phyloP scores from a whole-genome alignment of 2,797 vertebrate genomes.

The Betta splendens region DNA sequence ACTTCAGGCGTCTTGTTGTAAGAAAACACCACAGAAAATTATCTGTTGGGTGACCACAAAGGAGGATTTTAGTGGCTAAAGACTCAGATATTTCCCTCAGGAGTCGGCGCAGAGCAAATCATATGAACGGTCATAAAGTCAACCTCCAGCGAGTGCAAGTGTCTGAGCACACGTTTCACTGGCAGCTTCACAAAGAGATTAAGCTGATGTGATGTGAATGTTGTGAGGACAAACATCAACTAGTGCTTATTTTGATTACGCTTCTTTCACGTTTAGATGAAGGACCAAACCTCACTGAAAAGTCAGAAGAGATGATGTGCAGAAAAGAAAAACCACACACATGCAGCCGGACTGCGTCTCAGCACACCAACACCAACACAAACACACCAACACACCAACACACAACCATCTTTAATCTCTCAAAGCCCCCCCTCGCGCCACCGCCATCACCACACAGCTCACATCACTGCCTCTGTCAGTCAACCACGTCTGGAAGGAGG shows the following conservation, averaged over 20 bases:
- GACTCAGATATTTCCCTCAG: conserved; percentile 11
- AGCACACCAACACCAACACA: conserved; percentile 15
- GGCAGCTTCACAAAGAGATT: background rate
- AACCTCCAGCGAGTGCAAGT: background rate
- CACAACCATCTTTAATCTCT: conserved; percentile 41
- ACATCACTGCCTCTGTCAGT: conserved; percentile 53
- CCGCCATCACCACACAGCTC: conserved; percentile 56
- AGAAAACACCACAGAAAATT: conserved; percentile 5
- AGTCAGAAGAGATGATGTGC: too few species aligned
- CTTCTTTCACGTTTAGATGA: too few species aligned
- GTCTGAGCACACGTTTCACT: background rate
- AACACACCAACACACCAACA: conserved; percentile 17
- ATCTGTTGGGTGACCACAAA: background rate
- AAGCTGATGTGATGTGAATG: background rate
- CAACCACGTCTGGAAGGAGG: conserved; percentile 42
- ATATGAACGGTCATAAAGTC: background rate
- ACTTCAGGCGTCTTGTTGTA: background rate
- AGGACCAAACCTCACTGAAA: too few species aligned
- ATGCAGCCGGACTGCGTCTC: conserved; percentile 25
- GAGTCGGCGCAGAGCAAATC: conserved; percentile 8
- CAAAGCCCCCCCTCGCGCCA: conserved; percentile 37
- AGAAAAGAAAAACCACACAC: too few species aligned
- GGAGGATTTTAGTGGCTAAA: conserved; percentile 24
- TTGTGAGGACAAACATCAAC: conserved; percentile 6
- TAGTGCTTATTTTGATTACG: background rate